Evolutionary conservation across 2,113 vertebrate genomes (phyloP), one percentile per base, ranked within the genome.

Genomic region (Podarcis raffonei): DNA sequence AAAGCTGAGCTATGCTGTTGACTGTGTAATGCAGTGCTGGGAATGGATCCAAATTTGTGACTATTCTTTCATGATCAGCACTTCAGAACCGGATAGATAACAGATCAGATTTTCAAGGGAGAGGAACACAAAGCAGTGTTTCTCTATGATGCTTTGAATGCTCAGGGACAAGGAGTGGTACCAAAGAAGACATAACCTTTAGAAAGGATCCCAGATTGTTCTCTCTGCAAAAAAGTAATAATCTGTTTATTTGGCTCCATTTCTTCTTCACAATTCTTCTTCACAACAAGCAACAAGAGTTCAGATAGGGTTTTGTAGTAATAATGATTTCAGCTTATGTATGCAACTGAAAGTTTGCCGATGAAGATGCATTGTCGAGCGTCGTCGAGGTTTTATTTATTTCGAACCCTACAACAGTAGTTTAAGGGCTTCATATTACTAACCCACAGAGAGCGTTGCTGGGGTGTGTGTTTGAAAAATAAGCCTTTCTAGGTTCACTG

Each of bases 1-100:
- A 91, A 90, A 87, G 75, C 69, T 87, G 35, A 94, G 30, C 27
- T 86, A 16, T 3, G 6, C 25, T 66, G 9, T 3, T 11, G 79
- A 81, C 68, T 16, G 8, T 75, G 75, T 42, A 94, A 88, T 87
- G 84, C 27, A 90, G 32, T 84, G 72, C 87, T 81, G 77, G 87
- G 90, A 95, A 84, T 53, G 8, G 18, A 65, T 94, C 84, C 89
- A 94, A 90, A 89, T 69, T 68, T 90, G 20, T 15, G 81, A 92
- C 82, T 25, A 27, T 0, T 83, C 4, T 81, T 91, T 90, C 90
- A 89, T 25, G 11, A 91, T 66, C 11, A 87, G 20, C 59, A 90
- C 4, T 91, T 87, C 35, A 94, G 83, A 88, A 94, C 39, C 18
- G 5, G 65, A 89, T 42, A 90, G 65, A 88, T 86, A 88, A 48